Evolutionary conservation across 1,140 invertebrate species (phyloP), one percentile per base, ranked within the genome.

Genomic region (Drosophila asahinai): DNA sequence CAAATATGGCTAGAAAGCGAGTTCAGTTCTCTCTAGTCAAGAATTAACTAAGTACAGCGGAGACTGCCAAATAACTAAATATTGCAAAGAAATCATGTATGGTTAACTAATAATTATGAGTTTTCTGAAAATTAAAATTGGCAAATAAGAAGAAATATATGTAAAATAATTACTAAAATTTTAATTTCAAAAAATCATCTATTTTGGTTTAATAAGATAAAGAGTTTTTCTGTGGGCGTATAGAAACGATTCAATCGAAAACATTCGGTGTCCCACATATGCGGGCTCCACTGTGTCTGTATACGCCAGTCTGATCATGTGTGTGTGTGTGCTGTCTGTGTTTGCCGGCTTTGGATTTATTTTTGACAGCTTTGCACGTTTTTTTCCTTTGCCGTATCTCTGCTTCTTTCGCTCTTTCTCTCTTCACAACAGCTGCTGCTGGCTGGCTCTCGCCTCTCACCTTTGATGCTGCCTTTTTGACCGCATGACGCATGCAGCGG

Each of bases 281-380:
- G 47, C 36, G 49, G 48, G 40, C 36, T 63, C 43, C 70, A 83
- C 67, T 70, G 77, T 77, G 30, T 54, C 36, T 62, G 17, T 42
- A 36, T 45, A 36, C 5, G 19, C 19, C 19, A 19, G 19, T 19
- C 19, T 19, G 19, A 19, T 19, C 19, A 1, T 19, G 19, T 19
- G 19, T 19, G 19, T 19, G 19, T 19, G 19, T 19, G 19, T 19
- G 19, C 38, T 51, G 55, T 80, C 19, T 58, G 49, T 62, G 76
- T 89, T 87, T 84, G 81, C 84, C 84, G 84, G 84, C 84, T 87
- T 89, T 66, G 77, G 75, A 71, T 83, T 86, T 86, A 86, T 86
- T 86, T 86, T 87, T 73, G 83, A 87, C 77, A 74, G 73, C 59
- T 86, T 82, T 65, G 62, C 68, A 81, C 58, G 49, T 75, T 70